Evolutionary conservation across 2,797 vertebrate species (phyloP).

Genomic region (Crocodylus rhombifer): DNA sequence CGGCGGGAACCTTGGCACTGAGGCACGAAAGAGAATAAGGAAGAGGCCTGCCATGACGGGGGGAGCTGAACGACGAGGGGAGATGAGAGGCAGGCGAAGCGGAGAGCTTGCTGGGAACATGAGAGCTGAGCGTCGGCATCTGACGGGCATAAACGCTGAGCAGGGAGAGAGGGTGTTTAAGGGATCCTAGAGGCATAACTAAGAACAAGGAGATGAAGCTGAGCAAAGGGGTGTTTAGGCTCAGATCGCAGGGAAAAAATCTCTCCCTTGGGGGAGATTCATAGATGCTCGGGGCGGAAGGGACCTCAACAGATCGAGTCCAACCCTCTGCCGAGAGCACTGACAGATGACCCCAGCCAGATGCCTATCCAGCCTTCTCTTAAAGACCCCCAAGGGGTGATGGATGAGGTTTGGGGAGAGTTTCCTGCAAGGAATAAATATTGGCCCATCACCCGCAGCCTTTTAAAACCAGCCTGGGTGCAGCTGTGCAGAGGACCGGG

Average conservation of each 20-base stretch:
- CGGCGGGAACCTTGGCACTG: rapidly evolving
- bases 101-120: neutral
- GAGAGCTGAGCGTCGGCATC: neutral
- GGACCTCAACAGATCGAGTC: too few relatives aligned
- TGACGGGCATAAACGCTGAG: neutral
- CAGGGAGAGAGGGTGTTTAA: neutral
- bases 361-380: too few relatives aligned
- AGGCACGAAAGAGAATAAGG: rapidly evolving
- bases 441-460: neutral
- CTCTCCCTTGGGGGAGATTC: neutral
- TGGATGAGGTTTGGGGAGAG: neutral
- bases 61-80: neutral
- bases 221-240: neutral
- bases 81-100: neutral
- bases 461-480: neutral
- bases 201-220: neutral
- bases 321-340: too few relatives aligned
- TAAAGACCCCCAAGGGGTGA: neutral
- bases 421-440: neutral
- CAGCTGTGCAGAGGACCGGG: neutral
- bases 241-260: neutral
- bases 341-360: too few relatives aligned
- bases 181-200: neutral
- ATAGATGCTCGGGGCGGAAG: too few relatives aligned
- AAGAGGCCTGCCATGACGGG: rapidly evolving